Evolutionary conservation across 2,888 invertebrate genomes (phyloP).

Genomic region (Drosophila parthenogenetica): DNA sequence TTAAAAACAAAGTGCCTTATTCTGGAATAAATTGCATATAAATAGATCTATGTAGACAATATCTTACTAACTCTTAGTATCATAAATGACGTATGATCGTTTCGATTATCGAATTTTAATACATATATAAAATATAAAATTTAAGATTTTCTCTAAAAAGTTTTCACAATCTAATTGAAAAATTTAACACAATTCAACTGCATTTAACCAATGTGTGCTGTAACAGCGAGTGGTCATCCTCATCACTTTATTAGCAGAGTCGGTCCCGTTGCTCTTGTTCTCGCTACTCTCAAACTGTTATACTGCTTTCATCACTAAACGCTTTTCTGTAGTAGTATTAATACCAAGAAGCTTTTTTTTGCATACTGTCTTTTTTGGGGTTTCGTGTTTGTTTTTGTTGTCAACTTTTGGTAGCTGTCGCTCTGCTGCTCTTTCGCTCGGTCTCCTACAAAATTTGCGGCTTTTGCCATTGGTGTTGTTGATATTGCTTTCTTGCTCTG

Average conservation of each 20-base stretch:
- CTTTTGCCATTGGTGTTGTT: conserved; percentile 47
- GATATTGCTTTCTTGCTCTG: conserved; percentile 12
- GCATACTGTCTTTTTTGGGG: conserved; percentile 54
- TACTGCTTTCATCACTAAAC: conserved; percentile 38
- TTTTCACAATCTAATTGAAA: background rate
- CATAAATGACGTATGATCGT: too few species aligned
- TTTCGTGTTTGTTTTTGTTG: conserved; percentile 69
- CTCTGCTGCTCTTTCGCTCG: conserved; percentile 27
- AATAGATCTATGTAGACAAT: too few species aligned
- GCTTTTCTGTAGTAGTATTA: conserved; percentile 24
- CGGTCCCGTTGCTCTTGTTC: conserved; percentile 16
- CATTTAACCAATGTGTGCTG: conserved; percentile 24
- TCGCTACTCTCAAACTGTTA: conserved; percentile 51
- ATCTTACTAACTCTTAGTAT: too few species aligned
- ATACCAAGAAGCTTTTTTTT: conserved; percentile 51
- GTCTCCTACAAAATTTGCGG: conserved; percentile 56
- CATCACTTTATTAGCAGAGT: conserved; percentile 44
- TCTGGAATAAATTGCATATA: too few species aligned
- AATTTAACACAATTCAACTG: background rate
- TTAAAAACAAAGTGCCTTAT: too few species aligned
- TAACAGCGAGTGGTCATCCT: conserved; percentile 38
- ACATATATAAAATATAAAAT: too few species aligned
- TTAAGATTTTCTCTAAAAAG: too few species aligned
- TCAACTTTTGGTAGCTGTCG: conserved; percentile 40
- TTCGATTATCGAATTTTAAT: too few species aligned